Base-by-base conservation (phyloP, 2,888 invertebrate species). In the Microdon myrmicae region DNA sequence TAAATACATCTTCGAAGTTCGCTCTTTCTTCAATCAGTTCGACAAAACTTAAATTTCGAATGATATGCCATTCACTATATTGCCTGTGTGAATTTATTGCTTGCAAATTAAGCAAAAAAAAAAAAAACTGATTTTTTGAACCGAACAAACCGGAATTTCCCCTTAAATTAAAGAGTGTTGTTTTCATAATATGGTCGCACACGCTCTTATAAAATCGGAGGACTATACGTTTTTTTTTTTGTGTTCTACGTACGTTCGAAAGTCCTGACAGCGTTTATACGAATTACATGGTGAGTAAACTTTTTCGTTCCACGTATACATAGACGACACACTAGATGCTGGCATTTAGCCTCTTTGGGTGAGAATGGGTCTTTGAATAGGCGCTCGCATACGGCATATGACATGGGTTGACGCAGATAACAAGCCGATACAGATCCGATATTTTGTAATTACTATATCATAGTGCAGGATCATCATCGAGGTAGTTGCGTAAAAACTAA, bases 141-240 rank as follows among this genome's bases (percentile, higher is more conserved):
- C n/a, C n/a, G n/a, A n/a, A n/a, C n/a, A n/a, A n/a, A n/a, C n/a
- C n/a, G n/a, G n/a, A n/a, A n/a, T n/a, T n/a, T n/a, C n/a, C n/a
- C n/a, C n/a, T n/a, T n/a, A n/a, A n/a, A n/a, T n/a, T 61, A 76
- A 88, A 92, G 55, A 91, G 84, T 26, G 86, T 83, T 2, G 90
- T 88, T 53, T 85, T 87, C 71, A 88, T 86, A 71, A 95, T 83
- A 79, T 91, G 92, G 74, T 89, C 87, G 82, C 95, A 95, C 61
- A 95, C 83, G 74, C 91, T 90, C 79, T 92, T 92, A 76, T 94
- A 95, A 81, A 94, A 94, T 77, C 92, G 89, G 53, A 95, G 80
- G 29, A 94, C 82, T 71, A 92, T 88, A 43, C 90, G 85, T 71
- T 94, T 81, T 71, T 90, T n/a, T n/a, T 88, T 66, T 87, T 86